Evolutionary conservation across 1,140 invertebrate species (phyloP).

Genomic region (Penaeus chinensis): DNA sequence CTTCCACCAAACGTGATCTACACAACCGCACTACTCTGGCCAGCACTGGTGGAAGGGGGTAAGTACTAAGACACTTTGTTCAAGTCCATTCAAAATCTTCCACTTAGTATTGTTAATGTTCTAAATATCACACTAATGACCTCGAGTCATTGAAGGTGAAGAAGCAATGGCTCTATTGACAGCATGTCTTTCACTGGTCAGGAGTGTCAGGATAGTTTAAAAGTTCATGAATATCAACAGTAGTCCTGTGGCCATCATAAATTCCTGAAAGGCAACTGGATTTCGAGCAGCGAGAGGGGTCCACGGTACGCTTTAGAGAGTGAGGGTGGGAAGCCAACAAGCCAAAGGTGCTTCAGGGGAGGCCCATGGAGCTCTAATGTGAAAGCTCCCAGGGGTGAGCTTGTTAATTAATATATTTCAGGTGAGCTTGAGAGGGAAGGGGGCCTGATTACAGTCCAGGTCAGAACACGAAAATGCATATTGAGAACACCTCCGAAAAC

Average conservation of each 20-base stretch:
- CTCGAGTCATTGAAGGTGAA: not conserved
- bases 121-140: slow-evolving; percentile 41
- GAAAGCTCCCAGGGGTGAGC: slow-evolving; percentile 38
- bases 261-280: slow-evolving; percentile 55
- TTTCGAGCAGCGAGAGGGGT: slow-evolving; percentile 57
- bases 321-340: slow-evolving; percentile 58
- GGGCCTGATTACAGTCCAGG: slow-evolving; percentile 53
- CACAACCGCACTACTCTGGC: slow-evolving; percentile 51
- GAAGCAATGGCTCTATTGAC: not conserved
- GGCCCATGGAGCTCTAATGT: slow-evolving; percentile 39
- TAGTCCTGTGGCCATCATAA: slow-evolving; percentile 48
- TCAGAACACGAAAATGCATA: slow-evolving; percentile 56
- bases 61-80: slow-evolving; percentile 63
- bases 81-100: slow-evolving; percentile 49
- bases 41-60: slow-evolving; percentile 48
- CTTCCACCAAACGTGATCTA: slow-evolving; percentile 48
- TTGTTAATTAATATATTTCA: slow-evolving; percentile 48
- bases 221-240: slow-evolving; percentile 38
- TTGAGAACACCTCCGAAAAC: slow-evolving; percentile 56
- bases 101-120: slow-evolving; percentile 34
- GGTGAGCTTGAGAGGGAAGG: slow-evolving; percentile 49
- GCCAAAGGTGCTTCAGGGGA: slow-evolving; percentile 55
- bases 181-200: slow-evolving; percentile 21
- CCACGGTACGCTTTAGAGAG: slow-evolving; percentile 50
- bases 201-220: slow-evolving; percentile 48